These are phyloP conservation scores for Brachylomia viminalis DNA, from an alignment of 2,888 invertebrate species.

Conservation along the genomic window DNA sequence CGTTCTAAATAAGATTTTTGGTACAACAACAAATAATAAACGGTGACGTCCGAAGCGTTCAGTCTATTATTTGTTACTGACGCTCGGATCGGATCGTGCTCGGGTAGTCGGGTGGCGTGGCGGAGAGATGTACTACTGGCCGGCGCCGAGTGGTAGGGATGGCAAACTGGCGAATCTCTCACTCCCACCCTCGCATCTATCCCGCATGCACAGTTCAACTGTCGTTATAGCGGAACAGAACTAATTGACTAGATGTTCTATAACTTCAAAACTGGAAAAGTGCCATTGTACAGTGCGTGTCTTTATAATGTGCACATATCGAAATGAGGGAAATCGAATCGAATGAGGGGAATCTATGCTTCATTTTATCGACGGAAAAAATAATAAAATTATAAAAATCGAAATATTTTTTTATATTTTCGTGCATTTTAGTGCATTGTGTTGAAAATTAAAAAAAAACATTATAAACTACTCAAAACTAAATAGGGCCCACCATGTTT, in stretches of 20 bases:
- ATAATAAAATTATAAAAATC: no score
- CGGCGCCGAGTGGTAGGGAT: constrained; percentile 1
- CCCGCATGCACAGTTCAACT: constrained; percentile 27
- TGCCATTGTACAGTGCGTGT: no score
- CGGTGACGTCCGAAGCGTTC: neutral
- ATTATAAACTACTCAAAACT: no score
- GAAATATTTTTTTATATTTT: no score
- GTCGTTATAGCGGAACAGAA: constrained; percentile 18
- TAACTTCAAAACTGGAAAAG: constrained; percentile 17
- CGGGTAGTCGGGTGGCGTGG: no score
- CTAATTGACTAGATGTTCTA: constrained; percentile 17
- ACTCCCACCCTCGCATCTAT: neutral
- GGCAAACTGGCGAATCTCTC: neutral
- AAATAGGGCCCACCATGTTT: no score
- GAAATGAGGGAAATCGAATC: no score
- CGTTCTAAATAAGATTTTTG: neutral
- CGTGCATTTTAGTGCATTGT: no score
- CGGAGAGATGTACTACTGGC: constrained; percentile 16
- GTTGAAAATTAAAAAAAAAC: no score
- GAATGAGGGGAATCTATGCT: no score
- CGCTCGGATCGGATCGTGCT: constrained; percentile 8
- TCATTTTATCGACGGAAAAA: no score
- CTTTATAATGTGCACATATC: no score
- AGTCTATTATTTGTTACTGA: neutral
- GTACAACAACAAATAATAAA: neutral